Evolutionary conservation across 30 jellyfish, hydroid and myxozoan species (phyloP).

Genomic region (Aurelia coerulea): DNA sequence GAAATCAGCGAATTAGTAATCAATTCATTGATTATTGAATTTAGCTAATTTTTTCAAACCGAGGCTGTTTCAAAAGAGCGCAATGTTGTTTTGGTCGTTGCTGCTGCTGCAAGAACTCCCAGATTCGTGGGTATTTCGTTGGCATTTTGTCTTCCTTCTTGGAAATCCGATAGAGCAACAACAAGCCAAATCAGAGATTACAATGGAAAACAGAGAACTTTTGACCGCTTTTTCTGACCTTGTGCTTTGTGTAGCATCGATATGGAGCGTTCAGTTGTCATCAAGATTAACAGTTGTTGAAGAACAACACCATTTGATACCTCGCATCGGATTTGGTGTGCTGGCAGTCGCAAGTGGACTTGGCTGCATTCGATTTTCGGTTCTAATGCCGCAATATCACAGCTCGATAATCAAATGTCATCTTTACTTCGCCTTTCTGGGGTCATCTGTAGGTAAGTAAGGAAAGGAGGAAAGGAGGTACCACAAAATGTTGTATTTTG

Average conservation of each 20-base stretch:
- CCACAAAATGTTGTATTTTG: too few species aligned
- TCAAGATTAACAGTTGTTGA: too few species aligned
- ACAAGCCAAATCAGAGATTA: neutral
- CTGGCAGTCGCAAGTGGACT: slow-evolving; percentile 59
- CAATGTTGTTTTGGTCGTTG: slow-evolving; percentile 8
- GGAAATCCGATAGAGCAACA: too few species aligned
- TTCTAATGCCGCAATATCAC: slow-evolving; percentile 37
- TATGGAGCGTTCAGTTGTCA: slow-evolving; percentile 12
- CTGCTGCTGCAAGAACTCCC: neutral
- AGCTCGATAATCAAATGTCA: slow-evolving; percentile 7
- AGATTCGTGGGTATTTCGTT: too few species aligned
- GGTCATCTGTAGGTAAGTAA: slow-evolving; percentile 56
- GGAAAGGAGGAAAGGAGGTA: too few species aligned
- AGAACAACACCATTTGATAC: neutral
- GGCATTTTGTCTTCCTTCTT: too few species aligned
- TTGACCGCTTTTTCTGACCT: slow-evolving; percentile 63
- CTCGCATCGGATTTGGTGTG: slow-evolving; percentile 15
- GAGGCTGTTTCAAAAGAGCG: too few species aligned
- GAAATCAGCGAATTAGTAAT: too few species aligned
- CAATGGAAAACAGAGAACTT: slow-evolving; percentile 6
- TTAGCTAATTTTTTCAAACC: too few species aligned
- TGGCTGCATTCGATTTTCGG: slow-evolving; percentile 53
- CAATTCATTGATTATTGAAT: too few species aligned
- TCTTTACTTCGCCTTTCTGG: slow-evolving; percentile 55
- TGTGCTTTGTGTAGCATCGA: slow-evolving; percentile 44